Conservation (phyloP, 2,888 invertebrate genomes). For the Agrochola lychnidis region DNA sequence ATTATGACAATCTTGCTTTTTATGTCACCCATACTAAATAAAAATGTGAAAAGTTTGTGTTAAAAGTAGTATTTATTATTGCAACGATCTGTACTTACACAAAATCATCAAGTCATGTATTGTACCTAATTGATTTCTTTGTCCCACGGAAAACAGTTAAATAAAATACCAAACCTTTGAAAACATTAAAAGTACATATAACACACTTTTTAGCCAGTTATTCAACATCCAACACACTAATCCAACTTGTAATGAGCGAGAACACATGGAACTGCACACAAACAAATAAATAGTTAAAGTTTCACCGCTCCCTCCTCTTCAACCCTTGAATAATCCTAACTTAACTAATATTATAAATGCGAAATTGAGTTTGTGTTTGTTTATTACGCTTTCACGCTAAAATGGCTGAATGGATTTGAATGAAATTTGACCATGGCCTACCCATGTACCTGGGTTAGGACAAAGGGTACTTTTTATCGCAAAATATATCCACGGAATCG, state of each 20-base stretch:
- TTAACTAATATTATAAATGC: no score
- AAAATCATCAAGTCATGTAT: neutral
- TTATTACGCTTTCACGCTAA: no score
- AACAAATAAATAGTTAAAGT: conserved; percentile 28
- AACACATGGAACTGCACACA: conserved; percentile 9
- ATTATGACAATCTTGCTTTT: neutral
- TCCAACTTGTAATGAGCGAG: conserved; percentile 8
- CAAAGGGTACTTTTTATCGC: no score
- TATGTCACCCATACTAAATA: neutral
- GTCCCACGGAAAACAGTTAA: neutral
- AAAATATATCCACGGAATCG: no score
- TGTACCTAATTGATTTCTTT: neutral
- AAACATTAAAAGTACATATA: neutral
- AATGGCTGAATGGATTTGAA: no score
- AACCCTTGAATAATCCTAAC: conserved; percentile 14
- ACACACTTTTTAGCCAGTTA: neutral
- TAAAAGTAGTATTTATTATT: no score
- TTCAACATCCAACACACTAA: neutral
- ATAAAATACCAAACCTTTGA: neutral
- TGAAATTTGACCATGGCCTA: no score
- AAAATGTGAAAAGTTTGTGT: neutral
- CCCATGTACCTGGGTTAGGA: no score
- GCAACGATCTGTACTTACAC: neutral
- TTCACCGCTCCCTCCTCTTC: neutral
- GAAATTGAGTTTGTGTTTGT: no score